Evolutionary conservation across 2,888 invertebrate species (phyloP), one percentile per base, ranked within the genome.

Genomic region (Drosophila colorata): DNA sequence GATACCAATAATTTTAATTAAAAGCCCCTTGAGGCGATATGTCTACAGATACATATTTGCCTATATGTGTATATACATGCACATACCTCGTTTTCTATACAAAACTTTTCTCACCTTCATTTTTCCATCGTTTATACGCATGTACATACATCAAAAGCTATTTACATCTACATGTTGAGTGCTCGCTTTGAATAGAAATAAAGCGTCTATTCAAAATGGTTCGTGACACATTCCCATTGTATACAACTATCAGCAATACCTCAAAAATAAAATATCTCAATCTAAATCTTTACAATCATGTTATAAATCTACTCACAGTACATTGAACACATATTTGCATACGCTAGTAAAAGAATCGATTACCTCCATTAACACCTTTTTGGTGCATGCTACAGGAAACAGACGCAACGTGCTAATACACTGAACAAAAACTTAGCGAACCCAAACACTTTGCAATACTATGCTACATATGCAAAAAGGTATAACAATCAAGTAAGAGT

Each of bases 281-380:
- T 44, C 31, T 11, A 47, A 65, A 28, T 59, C 49, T 68, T 14
- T 16, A 38, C 57, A 74, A 74, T 70, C 75, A 64, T 46, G 40
- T 67, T 63, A 60, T 38, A 52, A 31, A 65, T 51, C 67, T 72
- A 72, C 65, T 68, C 58, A 46, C 33, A 51, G 18, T 18, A 9
- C n/a, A 31, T 41, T 9, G 1, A 25, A n/a, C 9, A 23, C 6
- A 20, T 11, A 58, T 23, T 13, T 7, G 5, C 1, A n/a, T n/a
- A 20, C 35, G 2, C 4, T 46, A 63, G 53, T 56, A 61, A 77
- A 49, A 49, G 20, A 66, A 78, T 79, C 83, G 75, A 81, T 82
- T 82, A 51, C 52, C 53, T 66, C 44, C 49, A 58, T 46, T 73
- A 64, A 46, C 79, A 85, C 80, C 59, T 82, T 61, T 65, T 58